A percentile compares a stretch with the other conserved stretches of the same genome.
These are phyloP conservation scores for Oreochromis grahami DNA, from an alignment of 2,797 vertebrate genomes.

Conservation along the genomic window DNA sequence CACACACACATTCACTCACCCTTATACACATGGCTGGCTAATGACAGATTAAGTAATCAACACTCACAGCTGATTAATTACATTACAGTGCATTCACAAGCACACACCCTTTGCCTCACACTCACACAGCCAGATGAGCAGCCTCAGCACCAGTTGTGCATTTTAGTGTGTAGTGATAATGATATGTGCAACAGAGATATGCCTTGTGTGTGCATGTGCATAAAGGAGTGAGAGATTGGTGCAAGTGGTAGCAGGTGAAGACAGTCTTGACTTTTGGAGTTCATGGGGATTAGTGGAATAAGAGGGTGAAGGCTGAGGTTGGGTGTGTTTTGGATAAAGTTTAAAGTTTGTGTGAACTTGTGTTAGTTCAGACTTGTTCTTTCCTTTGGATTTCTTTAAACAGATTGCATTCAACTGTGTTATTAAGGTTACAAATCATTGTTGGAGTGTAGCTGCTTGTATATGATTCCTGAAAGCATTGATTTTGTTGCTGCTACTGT, in stretches of 20 bases:
- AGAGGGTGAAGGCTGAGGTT: conserved; percentile 21
- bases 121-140: conserved; percentile 26
- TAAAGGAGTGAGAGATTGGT: neutral
- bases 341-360: neutral
- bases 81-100: conserved; percentile 32
- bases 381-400: neutral
- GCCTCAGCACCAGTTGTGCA: conserved; percentile 38
- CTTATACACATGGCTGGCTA: conserved; percentile 44
- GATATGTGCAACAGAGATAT: conserved; percentile 2
- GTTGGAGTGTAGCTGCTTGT: neutral
- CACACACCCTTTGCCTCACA: neutral
- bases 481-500: neutral
- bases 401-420: neutral
- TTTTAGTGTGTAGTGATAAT: conserved; percentile 22
- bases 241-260: conserved; percentile 25
- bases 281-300: neutral
- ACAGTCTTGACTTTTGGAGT: conserved; percentile 30
- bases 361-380: neutral
- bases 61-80: conserved; percentile 59
- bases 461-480: neutral
- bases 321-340: conserved; percentile 5
- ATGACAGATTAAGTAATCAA: conserved; percentile 66
- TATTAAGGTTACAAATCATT: neutral
- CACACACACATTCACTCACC: neutral
- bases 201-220: neutral